Conservation (phyloP, 2,113 vertebrate genomes). For the Aramus guarauna region DNA sequence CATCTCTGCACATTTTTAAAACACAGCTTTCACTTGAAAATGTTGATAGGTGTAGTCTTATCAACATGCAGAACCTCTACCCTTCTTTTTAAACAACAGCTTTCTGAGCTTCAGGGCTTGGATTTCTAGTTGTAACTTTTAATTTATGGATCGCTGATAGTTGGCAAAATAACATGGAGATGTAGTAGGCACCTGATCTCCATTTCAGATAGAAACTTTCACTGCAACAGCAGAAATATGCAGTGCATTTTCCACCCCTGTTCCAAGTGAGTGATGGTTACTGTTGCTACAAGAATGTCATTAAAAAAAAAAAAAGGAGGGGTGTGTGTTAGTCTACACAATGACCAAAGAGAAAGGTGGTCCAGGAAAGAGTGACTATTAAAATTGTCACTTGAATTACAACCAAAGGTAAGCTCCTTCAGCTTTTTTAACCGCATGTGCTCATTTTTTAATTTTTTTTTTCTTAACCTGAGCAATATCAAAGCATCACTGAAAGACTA, state of each 20-base stretch:
- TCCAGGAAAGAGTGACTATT: background rate
- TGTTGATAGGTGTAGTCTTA: background rate
- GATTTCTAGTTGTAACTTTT: background rate
- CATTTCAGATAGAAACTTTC: background rate
- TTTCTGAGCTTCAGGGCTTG: background rate
- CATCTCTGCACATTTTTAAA: background rate
- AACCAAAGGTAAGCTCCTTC: background rate
- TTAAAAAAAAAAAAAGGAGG: fast-evolving
- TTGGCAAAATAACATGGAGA: background rate
- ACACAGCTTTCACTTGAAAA: background rate
- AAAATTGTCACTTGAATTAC: background rate
- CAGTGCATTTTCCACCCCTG: background rate
- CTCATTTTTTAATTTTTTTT: background rate
- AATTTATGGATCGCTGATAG: background rate
- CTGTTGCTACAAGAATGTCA: background rate
- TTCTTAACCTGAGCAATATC: background rate
- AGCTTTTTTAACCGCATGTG: background rate
- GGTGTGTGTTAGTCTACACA: background rate
- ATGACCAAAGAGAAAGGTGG: background rate
- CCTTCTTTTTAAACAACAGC: background rate
- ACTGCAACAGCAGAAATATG: background rate
- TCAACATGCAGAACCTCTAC: background rate
- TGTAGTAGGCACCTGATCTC: background rate
- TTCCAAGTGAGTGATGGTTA: background rate
- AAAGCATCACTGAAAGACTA: background rate